Evolutionary conservation across 2,888 invertebrate species (phyloP), one percentile per base, ranked within the genome.

Genomic region (Siphlonurus alternatus): DNA sequence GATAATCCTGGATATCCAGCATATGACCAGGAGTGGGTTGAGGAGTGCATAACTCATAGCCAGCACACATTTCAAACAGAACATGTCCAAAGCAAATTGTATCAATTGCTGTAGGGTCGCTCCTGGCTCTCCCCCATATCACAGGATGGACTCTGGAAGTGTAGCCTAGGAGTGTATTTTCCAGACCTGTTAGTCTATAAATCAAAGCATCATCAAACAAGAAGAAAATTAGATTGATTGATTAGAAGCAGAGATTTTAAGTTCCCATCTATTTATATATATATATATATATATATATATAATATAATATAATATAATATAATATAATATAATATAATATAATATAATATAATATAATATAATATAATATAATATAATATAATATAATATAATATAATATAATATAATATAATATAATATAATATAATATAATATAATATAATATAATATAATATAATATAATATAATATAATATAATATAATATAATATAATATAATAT

Each of bases 11-110:
- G 69, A 88, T 76, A 74, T 87, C 84, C 75, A 86, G 76, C 74
- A 89, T 78, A 72, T 93, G 84, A 68, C 85, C 84, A 2, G 86
- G 82, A 68, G 87, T 83, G 62, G 89, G 88, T 72, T 83, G 82
- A 63, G 90, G 83, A 54, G 86, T 80, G 69, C 86, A 84, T 67
- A 93, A 77, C 72, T 92, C 89, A 69, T 87, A 84, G 53, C 91
- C 94, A 20, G 90, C 86, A 70, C 91, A 87, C 93, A 94, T 94
- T 78, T 94, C 94, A 75, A 89, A 93, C 65, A 95, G 78, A 71
- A 94, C 83, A 74, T 89, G 88, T 25, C 82, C 93, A 70, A 93
- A 86, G 70, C 85, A 85, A 67, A 87, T 78, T 19, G 83, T 81
- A 73, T 87, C 87, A 65, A 86, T 80, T 10, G 79, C 78, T 20